Evolutionary conservation across 2,888 invertebrate species (phyloP).

Genomic region (Neoaliturus tenellus): DNA sequence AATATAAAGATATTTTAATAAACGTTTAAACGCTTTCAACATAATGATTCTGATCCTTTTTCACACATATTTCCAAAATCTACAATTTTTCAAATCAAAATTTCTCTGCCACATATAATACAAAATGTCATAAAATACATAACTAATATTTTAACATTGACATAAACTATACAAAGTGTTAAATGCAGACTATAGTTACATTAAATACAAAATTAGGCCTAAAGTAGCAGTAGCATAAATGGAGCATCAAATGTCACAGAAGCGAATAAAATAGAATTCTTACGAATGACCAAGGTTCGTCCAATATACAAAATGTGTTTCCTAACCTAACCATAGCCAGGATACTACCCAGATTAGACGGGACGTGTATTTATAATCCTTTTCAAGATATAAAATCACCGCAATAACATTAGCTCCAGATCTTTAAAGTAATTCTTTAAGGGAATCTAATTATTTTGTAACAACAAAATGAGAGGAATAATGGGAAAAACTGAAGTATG

Average conservation of each 20-base stretch:
- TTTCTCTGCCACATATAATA: neutral
- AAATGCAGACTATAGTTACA: slow-evolving; percentile 37
- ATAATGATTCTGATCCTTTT: neutral
- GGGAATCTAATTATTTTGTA: too few species aligned
- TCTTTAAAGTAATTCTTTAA: too few species aligned
- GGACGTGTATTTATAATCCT: too few species aligned
- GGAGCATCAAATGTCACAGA: slow-evolving; percentile 2
- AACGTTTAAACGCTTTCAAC: neutral
- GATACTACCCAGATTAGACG: too few species aligned
- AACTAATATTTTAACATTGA: neutral
- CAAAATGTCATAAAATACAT: neutral
- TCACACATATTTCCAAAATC: neutral
- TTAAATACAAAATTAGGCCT: slow-evolving; percentile 34
- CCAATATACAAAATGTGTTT: too few species aligned
- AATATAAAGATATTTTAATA: neutral
- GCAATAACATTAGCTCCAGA: too few species aligned
- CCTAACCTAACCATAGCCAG: too few species aligned
- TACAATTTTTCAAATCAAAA: neutral
- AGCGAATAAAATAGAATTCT: slow-evolving; percentile 7
- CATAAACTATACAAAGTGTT: slow-evolving; percentile 22
- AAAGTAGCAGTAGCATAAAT: neutral
- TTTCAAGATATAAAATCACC: too few species aligned
- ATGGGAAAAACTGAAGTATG: too few species aligned
- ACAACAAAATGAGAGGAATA: too few species aligned
- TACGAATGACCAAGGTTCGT: too few species aligned